Base-by-base conservation (phyloP, 1,140 invertebrate species). In the Atta texana region DNA sequence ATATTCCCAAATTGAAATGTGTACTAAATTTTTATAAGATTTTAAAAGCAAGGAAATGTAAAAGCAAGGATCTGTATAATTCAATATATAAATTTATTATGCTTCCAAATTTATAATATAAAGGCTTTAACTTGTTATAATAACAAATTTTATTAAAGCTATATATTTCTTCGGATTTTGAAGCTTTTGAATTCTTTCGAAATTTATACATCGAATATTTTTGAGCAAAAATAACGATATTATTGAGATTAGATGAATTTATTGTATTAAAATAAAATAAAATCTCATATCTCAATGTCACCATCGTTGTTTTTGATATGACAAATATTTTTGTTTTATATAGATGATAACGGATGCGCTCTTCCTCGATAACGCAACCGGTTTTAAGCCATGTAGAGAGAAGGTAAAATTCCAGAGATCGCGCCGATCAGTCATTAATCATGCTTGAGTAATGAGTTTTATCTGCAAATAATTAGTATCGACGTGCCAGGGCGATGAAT, bases 381-480 rank as follows among this genome's bases (percentile, higher is more conserved):
- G 74, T 88, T 86, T 71, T 71, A 31, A 6, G 80, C 10, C 16
- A n/a, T 31, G 53, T 49, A 49, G 51, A 51, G 24, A 85, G 78
- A 85, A 75, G 81, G 12, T 75, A 74, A 68, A 85, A 85, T 85
- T 86, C 64, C 90, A 59, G 72, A 64, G 81, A 24, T 61, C 78
- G 71, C 51, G 21, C 44, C 80, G 87, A 82, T 78, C 53, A 28
- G 44, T 88, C 90, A 90, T 91, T 91, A 91, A 91, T 91, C 91
- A 91, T 59, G 44, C 34, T 72, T 91, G 90, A 91, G 88, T 91
- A 91, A 91, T 91, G 90, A 91, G 90, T 91, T 91, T 91, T 91
- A 91, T 91, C 91, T 91, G 88, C 90, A 91, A 91, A 91, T 91
- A 91, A 91, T 91, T 91, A 91, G 90, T 90, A 91, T 91, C 88